Evolutionary conservation across 1,140 invertebrate genomes (phyloP), one percentile per base, ranked within the genome.

Genomic region (Rhagoletis pomonella): DNA sequence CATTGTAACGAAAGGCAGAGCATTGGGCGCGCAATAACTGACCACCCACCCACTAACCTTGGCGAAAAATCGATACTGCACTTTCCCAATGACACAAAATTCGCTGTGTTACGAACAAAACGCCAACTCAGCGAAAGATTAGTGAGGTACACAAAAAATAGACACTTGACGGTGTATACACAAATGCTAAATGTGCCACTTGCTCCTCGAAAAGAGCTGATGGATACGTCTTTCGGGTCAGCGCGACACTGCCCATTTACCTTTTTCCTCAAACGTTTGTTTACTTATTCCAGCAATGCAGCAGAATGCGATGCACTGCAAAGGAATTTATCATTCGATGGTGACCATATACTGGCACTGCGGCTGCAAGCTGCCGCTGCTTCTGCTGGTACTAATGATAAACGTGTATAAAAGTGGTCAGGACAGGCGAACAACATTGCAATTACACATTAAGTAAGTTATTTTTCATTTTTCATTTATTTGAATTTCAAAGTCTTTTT

Each of bases 61-160:
- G 88, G 84, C 73, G 88, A 88, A 88, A 88, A 88, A 88, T 88
- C 88, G 85, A 88, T 88, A 88, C 29, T 87, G 85, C 87, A 88
- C 73, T 81, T 19, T 81, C 44, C 73, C 73, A 81, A 81, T 81
- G 73, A 81, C 73, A 81, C 73, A 81, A 81, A 81, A 81, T 81
- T 55, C 73, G n/a, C 47, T 73, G 67, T 42, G 29, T 17, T 73
- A 47, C 67, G 42, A 42, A 44, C n/a, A 81, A 47, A 81, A 81
- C 55, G 73, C 73, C 73, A 50, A n/a, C 17, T 19, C 73, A 81
- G 73, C 73, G 50, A 9, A 19, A 55, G n/a, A 4, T 7, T 10
- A n/a, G 7, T 19, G 73, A n/a, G 14, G n/a, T 7, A 29, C 17
- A 50, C 65, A 77, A 3, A 55, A 50, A 29, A 14, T 81, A 10